Conservation (phyloP, 2,113 vertebrate species). For the Gymnorhina tibicen region DNA sequence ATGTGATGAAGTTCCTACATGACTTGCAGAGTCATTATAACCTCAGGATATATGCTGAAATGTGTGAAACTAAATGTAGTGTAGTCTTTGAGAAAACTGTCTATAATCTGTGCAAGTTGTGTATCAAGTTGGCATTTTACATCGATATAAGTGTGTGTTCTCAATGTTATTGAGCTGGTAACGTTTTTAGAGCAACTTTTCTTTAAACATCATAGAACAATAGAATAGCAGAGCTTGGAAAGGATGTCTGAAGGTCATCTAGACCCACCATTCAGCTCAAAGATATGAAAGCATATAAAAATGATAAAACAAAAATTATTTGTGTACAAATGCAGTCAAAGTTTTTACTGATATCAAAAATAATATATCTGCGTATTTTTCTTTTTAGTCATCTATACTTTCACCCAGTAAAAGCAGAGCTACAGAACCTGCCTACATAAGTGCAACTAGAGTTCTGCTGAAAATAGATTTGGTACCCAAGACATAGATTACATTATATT, state of each 20-base stretch:
- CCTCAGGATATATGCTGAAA: neutral
- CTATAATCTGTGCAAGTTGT: neutral
- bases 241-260: neutral
- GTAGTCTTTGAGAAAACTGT: neutral
- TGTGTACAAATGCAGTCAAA: neutral
- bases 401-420: neutral
- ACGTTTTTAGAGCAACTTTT: neutral
- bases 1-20: neutral
- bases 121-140: neutral
- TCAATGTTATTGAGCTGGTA: neutral
- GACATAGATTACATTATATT: neutral
- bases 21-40: neutral
- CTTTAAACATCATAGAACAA: neutral
- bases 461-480: neutral
- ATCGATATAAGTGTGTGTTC: neutral
- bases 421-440: neutral
- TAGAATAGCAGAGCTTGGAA: neutral
- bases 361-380: neutral
- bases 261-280: neutral
- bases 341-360: neutral
- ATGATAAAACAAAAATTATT: neutral
- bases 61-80: neutral
- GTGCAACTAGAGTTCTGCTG: neutral
- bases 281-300: neutral
- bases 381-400: neutral